Percentiles rank a stretch among this genome's conserved stretches.
Conservation (phyloP, 2,797 vertebrate species). For the Oreonectes daqikongensis region DNA sequence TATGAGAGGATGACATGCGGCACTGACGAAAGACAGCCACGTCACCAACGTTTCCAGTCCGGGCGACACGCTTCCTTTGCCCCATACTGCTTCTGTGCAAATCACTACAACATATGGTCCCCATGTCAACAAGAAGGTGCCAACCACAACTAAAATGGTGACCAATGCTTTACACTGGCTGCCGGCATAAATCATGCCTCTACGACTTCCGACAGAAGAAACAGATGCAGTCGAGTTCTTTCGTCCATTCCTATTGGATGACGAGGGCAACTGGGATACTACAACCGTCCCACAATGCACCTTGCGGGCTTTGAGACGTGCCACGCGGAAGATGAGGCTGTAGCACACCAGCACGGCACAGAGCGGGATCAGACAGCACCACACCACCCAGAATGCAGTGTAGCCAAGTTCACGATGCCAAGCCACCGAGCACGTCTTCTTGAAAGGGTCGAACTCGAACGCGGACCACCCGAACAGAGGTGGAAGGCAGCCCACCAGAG, state of each 20-base stretch:
- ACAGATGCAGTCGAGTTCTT: conserved; percentile 93
- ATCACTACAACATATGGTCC: conserved; percentile 91
- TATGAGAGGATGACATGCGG: conserved; percentile 91
- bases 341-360: conserved; percentile 90
- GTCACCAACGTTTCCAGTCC: conserved; percentile 88
- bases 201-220: conserved; percentile 87
- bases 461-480: conserved; percentile 95
- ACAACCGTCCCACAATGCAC: conserved; percentile 89
- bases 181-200: conserved; percentile 88
- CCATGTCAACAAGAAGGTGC: conserved; percentile 91
- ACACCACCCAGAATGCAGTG: conserved; percentile 91
- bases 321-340: conserved; percentile 92
- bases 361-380: conserved; percentile 88
- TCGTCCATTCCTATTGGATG: conserved; percentile 77
- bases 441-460: conserved; percentile 92
- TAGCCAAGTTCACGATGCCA: conserved; percentile 90
- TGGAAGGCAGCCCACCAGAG: conserved; percentile 89
- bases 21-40: conserved; percentile 92
- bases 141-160: conserved; percentile 93
- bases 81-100: conserved; percentile 89
- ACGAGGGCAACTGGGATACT: conserved; percentile 62
- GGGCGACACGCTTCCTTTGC: conserved; percentile 86
- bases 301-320: conserved; percentile 92
- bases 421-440: conserved; percentile 91
- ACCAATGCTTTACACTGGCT: conserved; percentile 96